Evolutionary conservation across 1,140 invertebrate species (phyloP).

Genomic region (Pogonognathellus flavescens): DNA sequence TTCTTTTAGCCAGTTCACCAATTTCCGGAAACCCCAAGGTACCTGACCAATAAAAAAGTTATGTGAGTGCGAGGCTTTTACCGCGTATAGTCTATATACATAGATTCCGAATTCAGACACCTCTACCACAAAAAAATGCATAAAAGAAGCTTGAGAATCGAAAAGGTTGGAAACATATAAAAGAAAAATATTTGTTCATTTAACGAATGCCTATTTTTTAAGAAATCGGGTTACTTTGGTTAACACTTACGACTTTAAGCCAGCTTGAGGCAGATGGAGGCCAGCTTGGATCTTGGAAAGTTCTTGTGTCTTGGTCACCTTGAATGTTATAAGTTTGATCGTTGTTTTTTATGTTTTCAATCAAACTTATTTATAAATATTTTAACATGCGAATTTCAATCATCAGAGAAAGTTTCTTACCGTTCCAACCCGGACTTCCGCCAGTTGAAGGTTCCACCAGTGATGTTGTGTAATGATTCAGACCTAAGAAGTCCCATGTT

Average conservation of each 20-base stretch:
- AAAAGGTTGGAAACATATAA: too few relatives aligned
- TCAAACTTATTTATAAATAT: too few relatives aligned
- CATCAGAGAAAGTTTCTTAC: conserved; percentile 66
- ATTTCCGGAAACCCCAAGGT: conserved; percentile 62
- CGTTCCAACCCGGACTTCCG: conserved; percentile 66
- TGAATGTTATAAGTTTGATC: neutral
- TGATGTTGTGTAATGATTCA: conserved; percentile 70
- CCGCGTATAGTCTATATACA: too few relatives aligned
- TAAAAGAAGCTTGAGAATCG: too few relatives aligned
- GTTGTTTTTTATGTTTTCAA: too few relatives aligned
- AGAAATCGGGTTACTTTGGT: too few relatives aligned
- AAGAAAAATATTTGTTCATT: too few relatives aligned
- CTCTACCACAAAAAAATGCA: too few relatives aligned
- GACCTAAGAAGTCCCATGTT: conserved; percentile 70
- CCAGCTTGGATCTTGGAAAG: conserved; percentile 21
- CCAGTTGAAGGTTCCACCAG: conserved; percentile 15
- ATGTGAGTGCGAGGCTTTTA: too few relatives aligned
- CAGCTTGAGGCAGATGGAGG: conserved; percentile 21
- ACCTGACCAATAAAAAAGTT: conserved; percentile 34
- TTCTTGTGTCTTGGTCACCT: conserved; percentile 43
- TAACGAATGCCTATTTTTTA: too few relatives aligned
- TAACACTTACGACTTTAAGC: conserved; percentile 64
- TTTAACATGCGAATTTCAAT: neutral
- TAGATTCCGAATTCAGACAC: too few relatives aligned
- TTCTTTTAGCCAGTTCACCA: conserved; percentile 64